Evolutionary conservation across 2,888 invertebrate genomes (phyloP), one percentile per base, ranked within the genome.

Genomic region (Gandaritis pyraliata): DNA sequence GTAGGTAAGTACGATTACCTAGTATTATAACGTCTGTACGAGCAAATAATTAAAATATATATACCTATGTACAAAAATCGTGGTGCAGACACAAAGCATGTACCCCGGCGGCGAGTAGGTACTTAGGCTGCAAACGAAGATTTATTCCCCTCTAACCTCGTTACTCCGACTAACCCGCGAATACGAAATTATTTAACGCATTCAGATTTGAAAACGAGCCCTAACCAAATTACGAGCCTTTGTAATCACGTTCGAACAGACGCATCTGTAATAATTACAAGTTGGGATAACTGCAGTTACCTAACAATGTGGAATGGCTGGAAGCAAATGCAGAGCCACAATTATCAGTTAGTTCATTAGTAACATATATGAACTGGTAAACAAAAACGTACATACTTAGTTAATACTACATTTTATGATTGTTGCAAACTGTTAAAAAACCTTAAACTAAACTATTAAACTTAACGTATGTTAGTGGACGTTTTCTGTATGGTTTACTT

Each of bases 91-190:
- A 53, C 56, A 56, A 52, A 41, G 18, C 29, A 23, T 43, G n/a
- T n/a, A 47, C 13, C 36, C 18, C 8, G 15, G 8, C 52, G 13
- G 16, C 8, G 48, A 15, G 13, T 30, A 52, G n/a, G n/a, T n/a
- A n/a, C n/a, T n/a, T n/a, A n/a, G 56, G 48, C 41, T 45, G 13
- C 48, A 49, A 59, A 64, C 38, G 30, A 60, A 60, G 59, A 64
- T 64, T 60, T 57, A 64, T 64, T 48, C 52, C 11, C 18, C 5
- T 18, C 45, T 64, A 59, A 64, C 45, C 30, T 47, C 46, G 50
- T 55, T 64, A 59, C 58, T 16, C 23, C 52, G 63, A 59, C 56
- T 30, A 52, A 64, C 36, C 47, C 46, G 33, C 47, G 23, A 43
- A 54, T 13, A 13, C 47, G 33, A 45, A 51, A 60, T 61, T 56